Conservation (phyloP, 35 echinoderm and acorn worm species). For the Chiridota heheva region DNA sequence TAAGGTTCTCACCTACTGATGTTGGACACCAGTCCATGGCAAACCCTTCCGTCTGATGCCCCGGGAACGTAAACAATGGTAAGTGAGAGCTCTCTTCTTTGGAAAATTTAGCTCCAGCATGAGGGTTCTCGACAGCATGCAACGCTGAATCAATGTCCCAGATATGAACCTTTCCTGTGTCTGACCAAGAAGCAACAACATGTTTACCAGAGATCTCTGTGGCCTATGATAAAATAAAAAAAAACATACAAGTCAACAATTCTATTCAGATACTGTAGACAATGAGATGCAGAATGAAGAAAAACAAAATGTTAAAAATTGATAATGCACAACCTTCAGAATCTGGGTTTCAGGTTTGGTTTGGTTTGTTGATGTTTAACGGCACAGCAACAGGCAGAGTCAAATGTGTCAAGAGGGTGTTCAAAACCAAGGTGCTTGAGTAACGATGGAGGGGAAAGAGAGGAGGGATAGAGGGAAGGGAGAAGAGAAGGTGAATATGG, state of each 20-base stretch:
- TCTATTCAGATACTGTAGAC: not conserved
- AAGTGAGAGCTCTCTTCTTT: conserved; percentile 31
- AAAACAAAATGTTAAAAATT: not conserved
- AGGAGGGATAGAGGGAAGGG: too few species aligned
- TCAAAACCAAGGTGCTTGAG: too few species aligned
- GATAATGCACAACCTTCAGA: not conserved
- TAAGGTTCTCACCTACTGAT: conserved; percentile 62
- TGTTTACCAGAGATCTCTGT: conserved; percentile 67
- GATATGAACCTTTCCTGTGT: conserved; percentile 77
- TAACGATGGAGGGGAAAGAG: too few species aligned
- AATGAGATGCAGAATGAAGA: not conserved
- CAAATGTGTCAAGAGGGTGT: too few species aligned
- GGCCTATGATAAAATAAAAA: conserved; percentile 36
- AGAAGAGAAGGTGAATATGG: too few species aligned
- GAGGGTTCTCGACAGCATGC: conserved; percentile 53
- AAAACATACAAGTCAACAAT: not conserved
- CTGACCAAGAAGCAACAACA: conserved; percentile 82
- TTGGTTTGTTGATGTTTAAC: too few species aligned
- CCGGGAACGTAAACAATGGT: conserved; percentile 75
- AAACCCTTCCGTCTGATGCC: conserved; percentile 90
- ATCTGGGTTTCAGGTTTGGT: too few species aligned
- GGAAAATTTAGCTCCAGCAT: conserved; percentile 39
- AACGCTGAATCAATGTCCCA: conserved; percentile 71
- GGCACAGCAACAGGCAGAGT: too few species aligned
- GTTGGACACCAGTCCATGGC: conserved; percentile 90